Evolutionary conservation across 2,888 invertebrate genomes (phyloP).

Genomic region (Homarus gammarus): DNA sequence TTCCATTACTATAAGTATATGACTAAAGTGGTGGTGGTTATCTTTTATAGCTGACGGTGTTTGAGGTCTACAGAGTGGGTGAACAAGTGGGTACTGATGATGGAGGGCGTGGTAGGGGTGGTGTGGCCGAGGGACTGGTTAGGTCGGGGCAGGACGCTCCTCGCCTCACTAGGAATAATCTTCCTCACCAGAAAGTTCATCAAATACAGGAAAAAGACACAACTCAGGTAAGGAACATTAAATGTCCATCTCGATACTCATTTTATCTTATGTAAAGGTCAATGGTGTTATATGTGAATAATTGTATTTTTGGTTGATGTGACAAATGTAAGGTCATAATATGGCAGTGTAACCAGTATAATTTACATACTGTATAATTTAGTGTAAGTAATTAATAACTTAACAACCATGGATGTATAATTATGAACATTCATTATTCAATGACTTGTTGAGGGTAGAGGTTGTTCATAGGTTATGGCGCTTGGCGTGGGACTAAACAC

Average conservation of each 20-base stretch:
- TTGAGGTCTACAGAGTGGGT: too few relatives aligned
- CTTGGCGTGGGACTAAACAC: too few relatives aligned
- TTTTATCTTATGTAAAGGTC: not conserved
- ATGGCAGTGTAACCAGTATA: not conserved
- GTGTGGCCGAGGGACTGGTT: not conserved
- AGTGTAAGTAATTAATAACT: not conserved
- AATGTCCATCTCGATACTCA: not conserved
- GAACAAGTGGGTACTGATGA: not conserved
- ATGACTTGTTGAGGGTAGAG: too few relatives aligned
- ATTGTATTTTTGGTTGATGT: conserved; percentile 13
- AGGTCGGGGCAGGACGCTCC: not conserved
- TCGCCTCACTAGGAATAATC: not conserved
- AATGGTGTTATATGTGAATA: conserved; percentile 23
- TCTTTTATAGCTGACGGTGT: too few relatives aligned
- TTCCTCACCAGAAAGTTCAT: not conserved
- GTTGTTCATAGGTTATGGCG: too few relatives aligned
- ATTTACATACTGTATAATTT: not conserved
- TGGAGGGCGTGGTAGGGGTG: not conserved
- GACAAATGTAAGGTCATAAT: not conserved
- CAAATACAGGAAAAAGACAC: not conserved
- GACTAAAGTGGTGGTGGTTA: too few relatives aligned
- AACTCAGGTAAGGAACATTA: not conserved
- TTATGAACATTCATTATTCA: too few relatives aligned
- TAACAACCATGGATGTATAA: too few relatives aligned
- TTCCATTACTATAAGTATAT: too few relatives aligned